Evolutionary conservation across 1,140 invertebrate species (phyloP), one percentile per base, ranked within the genome.

Genomic region (Teleogryllus occipitalis): DNA sequence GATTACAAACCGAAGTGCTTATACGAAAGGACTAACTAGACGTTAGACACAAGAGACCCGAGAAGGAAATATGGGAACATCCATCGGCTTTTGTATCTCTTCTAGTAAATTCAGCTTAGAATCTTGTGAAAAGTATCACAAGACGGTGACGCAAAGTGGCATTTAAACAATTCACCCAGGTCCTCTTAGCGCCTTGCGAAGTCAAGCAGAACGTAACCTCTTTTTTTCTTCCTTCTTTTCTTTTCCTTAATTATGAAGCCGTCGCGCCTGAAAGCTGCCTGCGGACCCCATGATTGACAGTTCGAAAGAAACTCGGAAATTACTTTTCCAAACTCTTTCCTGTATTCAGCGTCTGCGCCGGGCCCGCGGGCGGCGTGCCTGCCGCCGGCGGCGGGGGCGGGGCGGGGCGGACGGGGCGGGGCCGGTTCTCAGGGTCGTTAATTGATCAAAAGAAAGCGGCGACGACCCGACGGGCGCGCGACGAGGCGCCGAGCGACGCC

Each of bases 251-350:
- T 65, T 65, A 65, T 65, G 54, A 65, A 65, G 18, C 10, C 10
- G 10, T 10, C 54, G 10, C 18, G 10, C 18, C 54, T 65, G 18
- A 10, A 65, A 18, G 18, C 54, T 65, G 54, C 54, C 54, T 18
- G 7, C 54, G 54, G 48, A 21, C 7, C 76, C 39, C n/a, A n/a
- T 77, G 76, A 77, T 54, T 77, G 76, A 77, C 76, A 77, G 76
- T 77, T 77, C 48, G 76, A 77, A 77, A 77, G 76, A 77, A 49
- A 2, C 76, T 77, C 46, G 76, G 76, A 77, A 77, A 77, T 77
- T 77, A 77, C 76, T 77, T 77, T 77, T 77, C 10, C 76, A 77
- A 77, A 77, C 76, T 77, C 76, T 77, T 77, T 77, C 76, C n/a
- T 77, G 46, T 18, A 18, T 39, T 18, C 8, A 18, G n/a, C 46